Percentiles rank a stretch among this genome's conserved stretches.
These are phyloP conservation scores for Genyomyrus donnyi DNA, from an alignment of 2,113 vertebrate genomes.

Conservation along the genomic window DNA sequence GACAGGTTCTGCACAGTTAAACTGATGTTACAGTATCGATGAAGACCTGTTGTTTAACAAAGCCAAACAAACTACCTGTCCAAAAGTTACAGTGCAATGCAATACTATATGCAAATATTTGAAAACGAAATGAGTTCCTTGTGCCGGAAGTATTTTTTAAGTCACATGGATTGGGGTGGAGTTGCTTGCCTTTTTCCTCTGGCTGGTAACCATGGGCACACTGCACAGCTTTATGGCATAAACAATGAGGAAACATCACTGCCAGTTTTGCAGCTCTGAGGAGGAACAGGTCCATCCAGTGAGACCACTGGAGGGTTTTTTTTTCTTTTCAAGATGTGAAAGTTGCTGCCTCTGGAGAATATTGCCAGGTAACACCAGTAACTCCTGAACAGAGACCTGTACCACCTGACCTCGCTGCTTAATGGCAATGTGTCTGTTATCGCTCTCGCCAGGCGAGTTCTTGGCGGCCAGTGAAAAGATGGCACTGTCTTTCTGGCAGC, in stretches of 20 bases:
- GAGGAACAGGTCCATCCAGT: constrained; percentile 3
- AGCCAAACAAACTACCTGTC: not conserved
- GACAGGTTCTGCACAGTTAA: not conserved
- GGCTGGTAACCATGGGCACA: not conserved
- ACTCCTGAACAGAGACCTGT: not conserved
- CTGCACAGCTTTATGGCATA: not conserved
- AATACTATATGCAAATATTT: constrained; percentile 14
- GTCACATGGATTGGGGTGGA: not conserved
- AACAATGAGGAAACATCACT: constrained; percentile 1
- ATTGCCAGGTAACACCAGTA: not conserved
- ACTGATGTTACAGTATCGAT: not conserved
- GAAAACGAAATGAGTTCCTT: not conserved
- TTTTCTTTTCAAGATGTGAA: not conserved
- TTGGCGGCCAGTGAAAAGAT: not conserved
- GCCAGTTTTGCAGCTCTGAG: not conserved
- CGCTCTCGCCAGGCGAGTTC: not conserved
- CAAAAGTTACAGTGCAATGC: not conserved
- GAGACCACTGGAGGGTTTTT: not conserved
- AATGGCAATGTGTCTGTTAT: not conserved
- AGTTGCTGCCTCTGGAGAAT: not conserved
- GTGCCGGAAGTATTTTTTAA: constrained; percentile 2
- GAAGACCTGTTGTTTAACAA: not conserved
- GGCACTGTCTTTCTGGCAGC: not conserved
- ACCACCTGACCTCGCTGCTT: not conserved
- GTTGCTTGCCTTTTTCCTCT: not conserved